These are phyloP conservation scores for Hololepta plana DNA, from an alignment of 2,888 invertebrate species.

Conservation along the genomic window DNA sequence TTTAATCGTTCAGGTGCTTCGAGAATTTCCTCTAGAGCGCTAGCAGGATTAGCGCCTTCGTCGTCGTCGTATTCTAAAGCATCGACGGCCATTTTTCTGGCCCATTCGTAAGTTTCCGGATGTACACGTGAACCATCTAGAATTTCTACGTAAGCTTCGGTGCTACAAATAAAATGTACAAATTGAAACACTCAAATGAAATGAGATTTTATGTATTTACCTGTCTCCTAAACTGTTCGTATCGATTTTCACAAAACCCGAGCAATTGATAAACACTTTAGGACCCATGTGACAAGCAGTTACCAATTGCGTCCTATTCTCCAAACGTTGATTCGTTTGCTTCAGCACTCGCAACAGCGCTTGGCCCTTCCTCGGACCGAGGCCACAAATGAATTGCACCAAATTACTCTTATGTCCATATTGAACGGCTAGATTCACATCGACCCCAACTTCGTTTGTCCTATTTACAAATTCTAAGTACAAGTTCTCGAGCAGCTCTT, in stretches of 20 bases:
- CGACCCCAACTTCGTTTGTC: conserved; percentile 96
- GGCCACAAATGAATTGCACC: conserved; percentile 91
- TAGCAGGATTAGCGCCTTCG: conserved; percentile 90
- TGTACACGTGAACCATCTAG: conserved; percentile 95
- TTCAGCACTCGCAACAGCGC: conserved; percentile 72
- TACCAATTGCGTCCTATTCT: conserved; percentile 89
- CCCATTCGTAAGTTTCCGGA: conserved; percentile 99
- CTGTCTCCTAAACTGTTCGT: conserved; percentile 85
- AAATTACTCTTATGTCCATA: conserved; percentile 75
- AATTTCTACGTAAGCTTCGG: conserved; percentile 89
- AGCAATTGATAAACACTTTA: conserved; percentile 89
- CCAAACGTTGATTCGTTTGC: conserved; percentile 78
- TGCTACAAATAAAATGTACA: conserved; percentile 31
- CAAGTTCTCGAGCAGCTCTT: conserved; percentile 69
- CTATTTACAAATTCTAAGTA: conserved; percentile 84
- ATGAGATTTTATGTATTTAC: conserved; percentile 13
- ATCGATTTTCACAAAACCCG: conserved; percentile 97
- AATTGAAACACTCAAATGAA: conserved; percentile 4
- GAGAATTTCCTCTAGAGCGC: conserved; percentile 91
- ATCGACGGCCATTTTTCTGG: conserved; percentile 98
- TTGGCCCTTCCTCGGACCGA: conserved; percentile 89
- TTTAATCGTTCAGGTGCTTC: conserved; percentile 87
- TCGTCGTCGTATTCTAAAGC: conserved; percentile 97
- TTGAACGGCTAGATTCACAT: conserved; percentile 83
- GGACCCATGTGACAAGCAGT: conserved; percentile 95